Evolutionary conservation across 2,888 invertebrate species (phyloP).

Genomic region (Coremacera marginata): DNA sequence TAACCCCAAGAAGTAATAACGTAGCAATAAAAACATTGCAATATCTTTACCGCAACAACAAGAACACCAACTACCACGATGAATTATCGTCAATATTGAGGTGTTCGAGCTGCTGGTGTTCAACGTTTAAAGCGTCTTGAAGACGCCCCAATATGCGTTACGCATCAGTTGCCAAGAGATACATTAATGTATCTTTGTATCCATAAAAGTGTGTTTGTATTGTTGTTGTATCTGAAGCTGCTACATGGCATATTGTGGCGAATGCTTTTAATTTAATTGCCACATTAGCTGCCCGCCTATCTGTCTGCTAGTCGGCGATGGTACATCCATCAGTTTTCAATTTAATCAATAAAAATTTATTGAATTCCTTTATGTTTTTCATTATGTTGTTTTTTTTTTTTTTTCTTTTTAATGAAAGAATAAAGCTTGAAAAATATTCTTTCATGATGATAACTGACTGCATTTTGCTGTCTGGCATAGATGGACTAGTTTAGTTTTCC

Average conservation of each 20-base stretch:
- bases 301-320: slow-evolving; percentile 13
- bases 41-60: not conserved
- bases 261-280: slow-evolving; percentile 63
- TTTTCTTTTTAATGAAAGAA: not conserved
- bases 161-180: not conserved
- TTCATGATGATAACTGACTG: too few species aligned
- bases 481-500: not conserved
- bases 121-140: not conserved
- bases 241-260: slow-evolving; percentile 51
- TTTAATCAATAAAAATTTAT: slow-evolving; percentile 19
- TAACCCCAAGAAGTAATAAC: too few species aligned
- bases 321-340: not conserved
- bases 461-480: too few species aligned
- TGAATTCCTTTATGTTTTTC: slow-evolving; percentile 8
- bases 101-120: not conserved
- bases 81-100: not conserved
- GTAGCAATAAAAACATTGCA: too few species aligned
- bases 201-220: not conserved
- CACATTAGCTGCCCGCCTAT: slow-evolving; percentile 53
- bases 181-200: not conserved
- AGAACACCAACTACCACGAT: not conserved
- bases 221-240: not conserved
- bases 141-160: not conserved
- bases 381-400: not conserved
- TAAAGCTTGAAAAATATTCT: too few species aligned